Evolutionary conservation across 2,113 vertebrate species (phyloP).

Genomic region (Larimichthys crocea): DNA sequence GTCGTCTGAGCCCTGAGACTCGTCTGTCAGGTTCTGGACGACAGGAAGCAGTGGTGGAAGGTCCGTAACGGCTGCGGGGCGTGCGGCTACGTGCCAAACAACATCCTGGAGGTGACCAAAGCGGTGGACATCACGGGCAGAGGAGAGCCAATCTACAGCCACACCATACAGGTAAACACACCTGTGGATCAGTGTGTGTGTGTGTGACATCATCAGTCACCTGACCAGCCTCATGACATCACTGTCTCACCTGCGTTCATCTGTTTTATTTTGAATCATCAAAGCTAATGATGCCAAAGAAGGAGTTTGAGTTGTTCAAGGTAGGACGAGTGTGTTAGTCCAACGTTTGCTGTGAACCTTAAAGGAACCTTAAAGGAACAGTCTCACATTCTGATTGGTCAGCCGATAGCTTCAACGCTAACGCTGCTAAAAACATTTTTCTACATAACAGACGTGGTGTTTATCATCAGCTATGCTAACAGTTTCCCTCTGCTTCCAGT

Average conservation of each 20-base stretch:
- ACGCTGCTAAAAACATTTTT: background rate
- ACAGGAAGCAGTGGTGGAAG: conserved; percentile 99
- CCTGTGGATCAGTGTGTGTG: no score
- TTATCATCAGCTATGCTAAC: conserved; percentile 2
- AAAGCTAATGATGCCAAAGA: conserved; percentile 99
- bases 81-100: conserved; percentile 97
- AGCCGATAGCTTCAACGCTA: background rate
- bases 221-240: background rate
- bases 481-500: background rate
- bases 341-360: conserved; percentile 33
- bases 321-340: conserved; percentile 80
- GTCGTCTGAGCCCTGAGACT: no score
- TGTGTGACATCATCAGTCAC: background rate
- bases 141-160: conserved; percentile 89
- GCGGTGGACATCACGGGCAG: conserved; percentile 83
- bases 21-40: conserved; percentile 90
- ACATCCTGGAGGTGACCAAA: conserved; percentile 91
- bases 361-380: conserved; percentile 47
- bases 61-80: conserved; percentile 89
- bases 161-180: conserved; percentile 92
- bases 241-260: background rate
- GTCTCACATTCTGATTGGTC: conserved; percentile 17
- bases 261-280: conserved; percentile 43
- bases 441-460: background rate
- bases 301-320: conserved; percentile 99